Percentiles rank a stretch among this genome's conserved stretches.
phyloP scores from a whole-genome alignment of 2,797 vertebrate genomes.

The Xenopus petersii region DNA sequence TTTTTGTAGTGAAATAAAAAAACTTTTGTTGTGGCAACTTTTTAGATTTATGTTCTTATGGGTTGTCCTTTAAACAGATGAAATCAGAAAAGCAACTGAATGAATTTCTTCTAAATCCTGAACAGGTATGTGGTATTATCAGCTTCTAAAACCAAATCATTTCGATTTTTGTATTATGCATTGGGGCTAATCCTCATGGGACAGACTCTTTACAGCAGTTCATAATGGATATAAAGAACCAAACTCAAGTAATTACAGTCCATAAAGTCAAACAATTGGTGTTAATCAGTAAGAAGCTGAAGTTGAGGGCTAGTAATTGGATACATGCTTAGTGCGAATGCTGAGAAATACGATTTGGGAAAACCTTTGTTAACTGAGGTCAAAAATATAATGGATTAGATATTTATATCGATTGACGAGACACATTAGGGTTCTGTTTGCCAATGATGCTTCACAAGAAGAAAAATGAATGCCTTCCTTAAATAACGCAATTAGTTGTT shows the following conservation, averaged over 20 bases:
- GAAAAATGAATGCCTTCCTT: slow-evolving; percentile 21
- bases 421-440: slow-evolving; percentile 11
- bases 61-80: too few species aligned
- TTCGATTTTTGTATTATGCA: too few species aligned
- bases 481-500: slow-evolving; percentile 21
- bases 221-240: too few species aligned
- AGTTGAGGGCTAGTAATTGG: background rate
- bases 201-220: too few species aligned
- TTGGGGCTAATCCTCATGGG: too few species aligned
- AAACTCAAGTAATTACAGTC: background rate
- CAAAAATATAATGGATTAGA: slow-evolving; percentile 13
- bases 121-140: too few species aligned
- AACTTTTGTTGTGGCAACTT: too few species aligned
- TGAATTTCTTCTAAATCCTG: too few species aligned
- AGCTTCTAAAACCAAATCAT: too few species aligned
- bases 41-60: too few species aligned
- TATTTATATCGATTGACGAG: slow-evolving; percentile 27
- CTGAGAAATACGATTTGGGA: background rate
- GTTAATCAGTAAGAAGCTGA: background rate
- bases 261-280: background rate
- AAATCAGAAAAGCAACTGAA: too few species aligned
- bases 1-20: too few species aligned
- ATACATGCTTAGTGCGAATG: background rate
- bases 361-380: background rate
- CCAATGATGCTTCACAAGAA: slow-evolving; percentile 17